Evolutionary conservation across 2,797 vertebrate genomes (phyloP).

Genomic region (Cheirogaleus major): DNA sequence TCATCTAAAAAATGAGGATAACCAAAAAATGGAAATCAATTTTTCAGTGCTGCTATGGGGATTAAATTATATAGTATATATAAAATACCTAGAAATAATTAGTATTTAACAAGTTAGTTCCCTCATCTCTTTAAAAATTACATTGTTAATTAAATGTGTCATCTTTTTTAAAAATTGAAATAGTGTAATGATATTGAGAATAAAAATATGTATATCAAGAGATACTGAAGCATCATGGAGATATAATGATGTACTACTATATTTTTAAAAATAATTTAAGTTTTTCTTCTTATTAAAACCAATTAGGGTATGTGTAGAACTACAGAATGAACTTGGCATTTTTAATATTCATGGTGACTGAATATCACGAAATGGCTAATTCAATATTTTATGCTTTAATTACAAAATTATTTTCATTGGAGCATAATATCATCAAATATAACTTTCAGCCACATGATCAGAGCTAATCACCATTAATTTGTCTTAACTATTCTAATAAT

Average conservation of each 20-base stretch:
- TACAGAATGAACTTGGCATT: constrained; percentile 1
- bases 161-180: neutral
- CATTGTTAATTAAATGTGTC: neutral
- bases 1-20: constrained; percentile 18
- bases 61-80: neutral
- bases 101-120: neutral
- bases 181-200: neutral
- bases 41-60: neutral
- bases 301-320: constrained; percentile 1
- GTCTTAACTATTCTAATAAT: constrained; percentile 70
- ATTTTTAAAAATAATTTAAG: constrained; percentile 10
- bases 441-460: constrained; percentile 61
- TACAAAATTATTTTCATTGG: constrained; percentile 56
- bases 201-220: constrained; percentile 32
- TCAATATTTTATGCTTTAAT: constrained; percentile 66
- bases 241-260: neutral
- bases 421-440: constrained; percentile 52
- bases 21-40: neutral
- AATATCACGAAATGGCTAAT: constrained; percentile 43
- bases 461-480: constrained; percentile 66
- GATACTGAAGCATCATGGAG: neutral
- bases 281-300: constrained; percentile 45
- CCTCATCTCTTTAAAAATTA: neutral
- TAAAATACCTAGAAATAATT: constrained; percentile 35
- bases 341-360: constrained; percentile 34